phyloP scores from a whole-genome alignment of 2,113 vertebrate species.

The Camelus dromedarius region DNA sequence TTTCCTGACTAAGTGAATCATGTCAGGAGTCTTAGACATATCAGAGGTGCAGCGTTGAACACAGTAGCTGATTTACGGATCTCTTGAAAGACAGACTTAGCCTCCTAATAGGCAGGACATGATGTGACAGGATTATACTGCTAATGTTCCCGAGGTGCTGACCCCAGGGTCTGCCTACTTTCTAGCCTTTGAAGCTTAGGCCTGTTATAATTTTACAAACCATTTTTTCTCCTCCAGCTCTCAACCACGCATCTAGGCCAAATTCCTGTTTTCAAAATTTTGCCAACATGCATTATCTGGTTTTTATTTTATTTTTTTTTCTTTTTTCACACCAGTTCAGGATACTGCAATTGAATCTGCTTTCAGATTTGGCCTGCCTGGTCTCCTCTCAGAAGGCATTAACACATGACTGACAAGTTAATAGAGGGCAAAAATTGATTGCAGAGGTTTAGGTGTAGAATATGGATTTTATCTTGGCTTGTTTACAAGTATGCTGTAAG shows the following conservation, averaged over 20 bases:
- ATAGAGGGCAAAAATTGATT: conserved; percentile 65
- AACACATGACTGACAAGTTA: conserved; percentile 63
- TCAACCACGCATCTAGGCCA: conserved; percentile 46
- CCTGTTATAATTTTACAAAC: conserved; percentile 51
- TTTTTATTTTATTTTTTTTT: not conserved
- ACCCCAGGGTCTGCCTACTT: not conserved
- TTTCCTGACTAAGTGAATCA: conserved; percentile 55
- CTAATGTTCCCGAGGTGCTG: not conserved
- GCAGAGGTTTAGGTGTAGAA: conserved; percentile 40
- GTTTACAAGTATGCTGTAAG: conserved; percentile 58
- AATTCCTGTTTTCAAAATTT: conserved; percentile 66
- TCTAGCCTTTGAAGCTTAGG: conserved; percentile 30
- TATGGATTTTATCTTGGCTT: conserved; percentile 65
- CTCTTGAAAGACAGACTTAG: conserved; percentile 31
- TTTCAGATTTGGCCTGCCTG: conserved; percentile 48
- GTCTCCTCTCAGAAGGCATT: conserved; percentile 38
- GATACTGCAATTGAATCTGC: conserved; percentile 28
- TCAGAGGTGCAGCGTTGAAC: not conserved
- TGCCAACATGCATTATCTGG: not conserved
- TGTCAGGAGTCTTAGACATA: not conserved
- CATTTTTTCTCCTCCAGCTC: conserved; percentile 18
- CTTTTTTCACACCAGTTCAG: conserved; percentile 32
- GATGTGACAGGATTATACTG: not conserved
- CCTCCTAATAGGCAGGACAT: not conserved
- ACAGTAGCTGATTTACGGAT: conserved; percentile 26